A percentile compares a stretch with the other conserved stretches of the same genome.
Conservation (phyloP, 2,888 invertebrate species). For the Lysandra bellargus region DNA sequence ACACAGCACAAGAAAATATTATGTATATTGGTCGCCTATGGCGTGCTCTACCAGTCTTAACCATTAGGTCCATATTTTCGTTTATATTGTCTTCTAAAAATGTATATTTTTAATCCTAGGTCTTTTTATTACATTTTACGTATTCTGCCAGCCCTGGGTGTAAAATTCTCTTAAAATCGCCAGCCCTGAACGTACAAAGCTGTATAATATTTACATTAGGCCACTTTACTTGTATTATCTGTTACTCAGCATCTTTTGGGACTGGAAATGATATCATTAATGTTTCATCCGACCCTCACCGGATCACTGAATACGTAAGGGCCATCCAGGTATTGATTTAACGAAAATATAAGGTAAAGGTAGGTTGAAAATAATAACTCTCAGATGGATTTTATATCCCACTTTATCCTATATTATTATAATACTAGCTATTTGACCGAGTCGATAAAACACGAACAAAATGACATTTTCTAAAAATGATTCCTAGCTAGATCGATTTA, state of each 20-base stretch:
- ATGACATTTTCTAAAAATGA: too few species aligned
- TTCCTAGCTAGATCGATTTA: too few species aligned
- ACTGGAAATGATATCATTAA: conserved; percentile 72
- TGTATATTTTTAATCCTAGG: too few species aligned
- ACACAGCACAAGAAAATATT: too few species aligned
- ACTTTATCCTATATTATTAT: background rate
- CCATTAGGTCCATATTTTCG: too few species aligned
- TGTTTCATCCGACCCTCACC: conserved; percentile 60
- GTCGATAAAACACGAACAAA: too few species aligned
- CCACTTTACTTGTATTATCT: conserved; percentile 65
- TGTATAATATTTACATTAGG: conserved; percentile 77
- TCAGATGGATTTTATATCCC: conserved; percentile 3
- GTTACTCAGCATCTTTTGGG: conserved; percentile 71
- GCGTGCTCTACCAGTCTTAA: too few species aligned
- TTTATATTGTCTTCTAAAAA: too few species aligned
- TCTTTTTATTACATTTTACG: too few species aligned
- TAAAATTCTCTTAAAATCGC: background rate
- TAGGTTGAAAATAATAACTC: background rate
- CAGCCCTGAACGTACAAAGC: conserved; percentile 40
- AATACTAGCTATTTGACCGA: background rate
- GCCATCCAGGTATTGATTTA: conserved; percentile 22
- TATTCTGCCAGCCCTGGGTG: too few species aligned
- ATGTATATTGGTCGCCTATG: too few species aligned
- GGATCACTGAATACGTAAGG: conserved; percentile 63
- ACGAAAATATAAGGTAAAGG: conserved; percentile 9